phyloP scores from a whole-genome alignment of 2,888 invertebrate genomes.

The Dorcus hopei region DNA sequence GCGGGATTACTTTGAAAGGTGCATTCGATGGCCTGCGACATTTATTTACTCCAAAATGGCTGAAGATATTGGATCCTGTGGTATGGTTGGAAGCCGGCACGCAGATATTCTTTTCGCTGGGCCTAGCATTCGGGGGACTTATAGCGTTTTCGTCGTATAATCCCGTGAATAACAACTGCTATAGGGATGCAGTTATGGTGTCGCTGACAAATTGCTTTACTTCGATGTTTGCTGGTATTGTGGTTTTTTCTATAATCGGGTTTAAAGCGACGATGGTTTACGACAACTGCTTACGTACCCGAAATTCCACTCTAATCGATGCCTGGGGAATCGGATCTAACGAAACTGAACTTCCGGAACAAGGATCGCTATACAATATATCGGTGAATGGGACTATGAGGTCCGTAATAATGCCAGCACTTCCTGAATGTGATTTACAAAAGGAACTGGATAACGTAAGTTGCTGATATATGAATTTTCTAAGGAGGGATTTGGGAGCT shows the following conservation, averaged over 20 bases:
- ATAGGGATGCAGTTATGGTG: conserved; percentile 88
- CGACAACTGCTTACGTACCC: conserved; percentile 66
- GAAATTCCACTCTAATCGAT: conserved; percentile 60
- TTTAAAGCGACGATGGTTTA: conserved; percentile 87
- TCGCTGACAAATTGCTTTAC: conserved; percentile 92
- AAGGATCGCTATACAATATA: conserved; percentile 56
- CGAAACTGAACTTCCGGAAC: conserved; percentile 54
- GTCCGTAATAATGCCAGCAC: conserved; percentile 60
- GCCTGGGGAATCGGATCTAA: conserved; percentile 54
- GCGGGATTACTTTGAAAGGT: conserved; percentile 87
- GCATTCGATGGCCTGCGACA: conserved; percentile 79
- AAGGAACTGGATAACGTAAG: conserved; percentile 86
- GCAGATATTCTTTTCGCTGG: conserved; percentile 95
- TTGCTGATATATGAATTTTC: conserved; percentile 26
- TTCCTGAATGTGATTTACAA: conserved; percentile 78
- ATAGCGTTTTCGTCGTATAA: conserved; percentile 97
- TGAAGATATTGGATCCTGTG: conserved; percentile 84
- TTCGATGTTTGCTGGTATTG: conserved; percentile 94
- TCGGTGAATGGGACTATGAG: conserved; percentile 54
- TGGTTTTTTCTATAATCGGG: conserved; percentile 93
- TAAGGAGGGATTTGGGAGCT: neutral
- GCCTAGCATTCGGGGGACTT: conserved; percentile 91
- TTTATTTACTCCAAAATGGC: conserved; percentile 91
- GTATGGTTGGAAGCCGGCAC: conserved; percentile 98
- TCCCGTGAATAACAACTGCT: conserved; percentile 94